These are phyloP conservation scores for Anthonomus grandis DNA, from an alignment of 1,140 invertebrate genomes.

Conservation along the genomic window DNA sequence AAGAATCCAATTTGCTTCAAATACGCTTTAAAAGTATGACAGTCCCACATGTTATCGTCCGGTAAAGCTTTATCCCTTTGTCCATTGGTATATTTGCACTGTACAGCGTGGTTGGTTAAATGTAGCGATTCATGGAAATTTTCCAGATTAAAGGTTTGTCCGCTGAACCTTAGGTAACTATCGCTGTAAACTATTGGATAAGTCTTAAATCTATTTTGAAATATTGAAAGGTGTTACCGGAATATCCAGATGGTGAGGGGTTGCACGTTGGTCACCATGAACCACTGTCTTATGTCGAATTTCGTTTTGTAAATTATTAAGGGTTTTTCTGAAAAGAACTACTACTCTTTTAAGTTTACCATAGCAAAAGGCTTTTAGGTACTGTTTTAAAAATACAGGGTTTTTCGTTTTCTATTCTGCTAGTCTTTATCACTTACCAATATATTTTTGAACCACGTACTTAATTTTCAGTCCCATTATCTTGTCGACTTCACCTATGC, in stretches of 20 bases:
- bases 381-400: background rate
- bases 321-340: constrained; percentile 66
- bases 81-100: constrained; percentile 85
- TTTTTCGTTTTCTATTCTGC: background rate
- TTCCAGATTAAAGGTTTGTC: constrained; percentile 83
- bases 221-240: no score
- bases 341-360: constrained; percentile 24
- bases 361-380: background rate
- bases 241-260: constrained; percentile 93
- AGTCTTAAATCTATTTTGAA: constrained; percentile 5
- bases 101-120: constrained; percentile 90
- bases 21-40: constrained; percentile 72
- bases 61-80: constrained; percentile 72
- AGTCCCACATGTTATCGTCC: constrained; percentile 86
- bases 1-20: constrained; percentile 68
- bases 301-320: constrained; percentile 86
- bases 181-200: constrained; percentile 56
- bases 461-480: constrained; percentile 59
- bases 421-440: constrained; percentile 61
- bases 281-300: constrained; percentile 93
- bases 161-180: constrained; percentile 89
- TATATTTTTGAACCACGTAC: constrained; percentile 94
- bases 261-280: constrained; percentile 84
- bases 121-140: constrained; percentile 92
- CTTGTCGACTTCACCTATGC: constrained; percentile 79